Evolutionary conservation across 2,113 vertebrate species (phyloP).

Genomic region (Anas platyrhynchos): DNA sequence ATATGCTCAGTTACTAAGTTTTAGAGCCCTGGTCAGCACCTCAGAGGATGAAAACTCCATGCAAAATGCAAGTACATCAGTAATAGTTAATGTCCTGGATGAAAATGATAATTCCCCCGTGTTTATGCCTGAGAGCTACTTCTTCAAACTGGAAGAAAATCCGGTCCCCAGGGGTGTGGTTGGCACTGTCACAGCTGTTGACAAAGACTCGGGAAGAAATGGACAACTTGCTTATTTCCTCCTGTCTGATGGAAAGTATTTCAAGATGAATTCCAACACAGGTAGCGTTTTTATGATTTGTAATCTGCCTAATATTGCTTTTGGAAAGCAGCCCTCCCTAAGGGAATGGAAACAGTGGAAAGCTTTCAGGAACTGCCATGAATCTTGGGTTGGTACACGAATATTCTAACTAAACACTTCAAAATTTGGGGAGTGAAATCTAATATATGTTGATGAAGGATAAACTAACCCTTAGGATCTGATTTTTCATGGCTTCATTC

Average conservation of each 20-base stretch:
- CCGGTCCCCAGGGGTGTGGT: constrained; percentile 81
- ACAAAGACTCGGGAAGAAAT: constrained; percentile 88
- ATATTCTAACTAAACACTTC: neutral
- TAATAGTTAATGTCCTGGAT: constrained; percentile 86
- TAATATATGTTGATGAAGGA: neutral
- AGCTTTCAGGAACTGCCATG: neutral
- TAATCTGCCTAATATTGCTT: constrained; percentile 2
- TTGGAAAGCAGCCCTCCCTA: neutral
- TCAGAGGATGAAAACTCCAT: neutral
- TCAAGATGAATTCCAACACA: constrained; percentile 92
- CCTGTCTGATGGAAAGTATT: constrained; percentile 89
- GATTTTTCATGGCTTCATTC: neutral
- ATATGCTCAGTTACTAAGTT: constrained; percentile 68
- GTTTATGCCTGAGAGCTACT: constrained; percentile 81
- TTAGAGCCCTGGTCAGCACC: constrained; percentile 78
- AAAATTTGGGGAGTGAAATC: neutral
- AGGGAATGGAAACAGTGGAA: neutral
- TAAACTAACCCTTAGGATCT: neutral
- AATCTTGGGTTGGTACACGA: neutral
- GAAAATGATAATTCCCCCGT: constrained; percentile 89
- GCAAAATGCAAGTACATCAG: constrained; percentile 76
- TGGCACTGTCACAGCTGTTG: constrained; percentile 83
- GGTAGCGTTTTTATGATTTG: constrained; percentile 77
- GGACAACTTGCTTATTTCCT: constrained; percentile 89
- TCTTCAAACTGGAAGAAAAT: constrained; percentile 87